Base-by-base conservation (phyloP, 2,888 invertebrate species). In the Leucoma salicis region DNA sequence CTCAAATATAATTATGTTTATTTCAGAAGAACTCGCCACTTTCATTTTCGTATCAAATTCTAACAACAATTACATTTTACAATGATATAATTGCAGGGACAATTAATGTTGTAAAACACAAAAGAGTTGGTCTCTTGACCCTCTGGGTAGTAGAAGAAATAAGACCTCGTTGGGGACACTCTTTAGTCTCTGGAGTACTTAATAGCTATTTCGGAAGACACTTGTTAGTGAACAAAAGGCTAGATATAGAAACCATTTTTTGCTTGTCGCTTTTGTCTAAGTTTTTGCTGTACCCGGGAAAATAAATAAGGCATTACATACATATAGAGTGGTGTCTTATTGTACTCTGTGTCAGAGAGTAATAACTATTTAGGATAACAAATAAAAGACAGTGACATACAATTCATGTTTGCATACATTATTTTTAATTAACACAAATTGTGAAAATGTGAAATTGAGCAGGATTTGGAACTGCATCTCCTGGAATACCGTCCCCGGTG, bases 131-230 rank as follows among this genome's bases (percentile, higher is more conserved):
- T 42, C 52, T 45, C 58, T 61, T 53, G 55, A 57, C 66, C 56
- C 56, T 45, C 36, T 34, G 47, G 48, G 53, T 60, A 57, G 49
- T 54, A 36, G 51, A 37, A 47, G 51, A 46, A 59, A 56, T 42
- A 45, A 51, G 57, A 45, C 42, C 65, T 61, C 49, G 45, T 60
- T 53, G 53, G 43, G 47, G 44, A 43, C 52, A 49, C 55, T 58
- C 50, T 31, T 50, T 52, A 52, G 46, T 38, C 52, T 32, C 43
- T 69, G 51, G 43, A 78, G 76, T 55, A 65, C 68, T 57, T 77
- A 78, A 78, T 76, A 66, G 66, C 68, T 63, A 67, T 70, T 69
- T 53, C 45, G 46, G 57, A 57, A 62, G 65, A 66, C 64, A 66
- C 66, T 73, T 66, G 59, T 63, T 60, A 57, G 39, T 21, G 55